Base-by-base conservation (phyloP, 2,113 vertebrate genomes). In the Glaucomys volans region DNA sequence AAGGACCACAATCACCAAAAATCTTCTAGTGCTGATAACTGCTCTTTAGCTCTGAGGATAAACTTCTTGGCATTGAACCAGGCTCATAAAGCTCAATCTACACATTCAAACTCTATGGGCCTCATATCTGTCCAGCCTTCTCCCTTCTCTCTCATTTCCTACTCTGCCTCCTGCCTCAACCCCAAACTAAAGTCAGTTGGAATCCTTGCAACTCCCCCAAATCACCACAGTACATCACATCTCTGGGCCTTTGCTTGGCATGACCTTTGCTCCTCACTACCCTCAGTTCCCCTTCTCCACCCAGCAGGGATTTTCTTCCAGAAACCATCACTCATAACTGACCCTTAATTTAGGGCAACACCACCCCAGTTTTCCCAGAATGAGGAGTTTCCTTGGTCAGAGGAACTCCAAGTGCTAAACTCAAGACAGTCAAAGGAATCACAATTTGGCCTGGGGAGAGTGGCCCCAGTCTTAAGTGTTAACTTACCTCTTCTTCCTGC, bases 271-370 rank as follows among this genome's bases (percentile, higher is more conserved):
- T 8, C 94, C 88, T 88, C 28, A 37, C 28, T 83, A 54, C 12
- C 57, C 40, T 95, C 32, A 59, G 24, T 37, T 92, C 6, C 66
- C 17, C 35, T 67, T 96, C n/a, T 79, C 77, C n/a, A 85, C 35
- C 17, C 74, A 86, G 52, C 0, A 81, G 64, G 17, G 42, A 93
- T 77, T 93, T 93, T 93, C 83, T 72, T 9, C 59, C 22, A 67
- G 22, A 84, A 97, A 84, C 44, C 79, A 17, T 83, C 62, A 64
- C 44, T 66, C 18, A 69, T 77, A 92, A 69, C 40, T 91, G 74
- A 32, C 22, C 35, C 20, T 94, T 79, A 57, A n/a, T 87, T 94
- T 88, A 90, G 57, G 24, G 42, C 37, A 52, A 87, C 17, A 74
- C 5, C n/a, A 62, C 44, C 17, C 5, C 40, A 54, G 26, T 88